Base-by-base conservation (phyloP, 2,113 vertebrate species). In the Stigmatopora nigra region DNA sequence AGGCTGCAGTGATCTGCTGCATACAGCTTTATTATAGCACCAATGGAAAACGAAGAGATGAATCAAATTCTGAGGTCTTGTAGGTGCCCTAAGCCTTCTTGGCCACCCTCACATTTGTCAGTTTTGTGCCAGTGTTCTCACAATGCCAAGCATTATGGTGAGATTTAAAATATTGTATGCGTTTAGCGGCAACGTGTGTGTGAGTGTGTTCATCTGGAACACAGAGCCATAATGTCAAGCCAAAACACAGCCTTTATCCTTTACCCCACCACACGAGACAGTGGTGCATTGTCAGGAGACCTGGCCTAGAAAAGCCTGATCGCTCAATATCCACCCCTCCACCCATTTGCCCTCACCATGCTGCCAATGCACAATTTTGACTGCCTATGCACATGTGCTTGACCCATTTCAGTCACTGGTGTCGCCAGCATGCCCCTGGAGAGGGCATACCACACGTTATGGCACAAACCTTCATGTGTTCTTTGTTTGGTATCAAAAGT, bases 261-360 rank as follows among this genome's bases (percentile, higher is more conserved):
- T 81, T 83, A 77, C 80, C 80, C 78, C 76, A 70, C 75, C 80
- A 80, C 80, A 82, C 71, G 82, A 84, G 83, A 87, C 84, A 86
- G 86, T 85, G 78, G 86, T 87, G 83, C 83, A 84, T 85, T 88
- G 84, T 90, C 88, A 81, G 66, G 89, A 88, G 89, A 87, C 84
- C 88, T 91, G 89, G 90, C 90, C 90, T 88, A 91, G 88, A 90
- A 91, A 89, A 86, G 83, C 82, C 85, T 86, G 89, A 88, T 90
- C 88, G 81, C 82, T 88, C 87, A 75, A 77, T 74, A 84, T 86
- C 85, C 85, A 87, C 78, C 86, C 83, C 85, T 79, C 80, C 73
- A 75, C 80, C 80, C 73, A 75, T 84, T 77, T 87, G 85, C 88
- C 84, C 84, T 89, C 88, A 84, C 84, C 82, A 83, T 51, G 76